These are phyloP conservation scores for Andrena dorsata DNA, from an alignment of 2,888 invertebrate species.

Conservation along the genomic window DNA sequence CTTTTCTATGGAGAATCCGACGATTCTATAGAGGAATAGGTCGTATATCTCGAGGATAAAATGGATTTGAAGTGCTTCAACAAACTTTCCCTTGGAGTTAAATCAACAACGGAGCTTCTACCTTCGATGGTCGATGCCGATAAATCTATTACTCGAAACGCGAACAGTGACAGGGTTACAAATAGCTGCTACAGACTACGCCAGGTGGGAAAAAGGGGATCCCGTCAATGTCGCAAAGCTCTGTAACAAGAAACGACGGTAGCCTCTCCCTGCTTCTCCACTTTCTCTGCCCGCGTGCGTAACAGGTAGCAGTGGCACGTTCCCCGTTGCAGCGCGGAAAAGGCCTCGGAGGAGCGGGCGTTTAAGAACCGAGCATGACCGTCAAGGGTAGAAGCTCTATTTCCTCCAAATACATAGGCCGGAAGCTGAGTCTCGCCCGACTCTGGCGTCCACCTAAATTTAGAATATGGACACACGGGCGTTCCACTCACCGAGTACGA, in stretches of 20 bases:
- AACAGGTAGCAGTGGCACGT: slow-evolving; percentile 43
- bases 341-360: background rate
- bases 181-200: background rate
- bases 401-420: background rate
- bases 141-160: background rate
- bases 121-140: background rate
- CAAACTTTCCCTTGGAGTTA: no score
- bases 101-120: background rate
- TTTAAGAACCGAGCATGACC: slow-evolving; percentile 13
- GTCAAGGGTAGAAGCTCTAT: background rate
- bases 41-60: no score
- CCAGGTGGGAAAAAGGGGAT: background rate
- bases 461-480: slow-evolving; percentile 52
- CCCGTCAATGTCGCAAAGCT: background rate
- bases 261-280: background rate
- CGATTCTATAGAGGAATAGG: no score
- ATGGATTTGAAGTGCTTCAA: no score
- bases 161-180: background rate
- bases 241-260: background rate
- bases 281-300: slow-evolving; percentile 23
- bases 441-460: slow-evolving; percentile 74
- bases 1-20: no score
- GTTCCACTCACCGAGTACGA: slow-evolving; percentile 81
- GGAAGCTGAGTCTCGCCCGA: slow-evolving; percentile 48
- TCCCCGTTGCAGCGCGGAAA: background rate